Evolutionary conservation across 2,888 invertebrate species (phyloP).

Genomic region (Parascotia fuliginaria): DNA sequence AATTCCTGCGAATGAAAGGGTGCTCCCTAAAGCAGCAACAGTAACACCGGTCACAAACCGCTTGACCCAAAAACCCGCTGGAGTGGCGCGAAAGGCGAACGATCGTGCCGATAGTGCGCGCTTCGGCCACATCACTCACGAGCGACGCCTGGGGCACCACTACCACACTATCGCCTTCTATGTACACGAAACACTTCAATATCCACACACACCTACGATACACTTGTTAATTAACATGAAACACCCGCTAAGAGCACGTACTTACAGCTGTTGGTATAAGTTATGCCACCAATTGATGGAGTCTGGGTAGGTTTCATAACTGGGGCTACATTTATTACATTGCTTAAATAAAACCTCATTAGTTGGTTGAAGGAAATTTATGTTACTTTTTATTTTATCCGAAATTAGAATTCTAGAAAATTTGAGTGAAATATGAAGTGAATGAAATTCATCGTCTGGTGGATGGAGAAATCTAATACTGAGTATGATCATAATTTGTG

Average conservation of each 20-base stretch:
- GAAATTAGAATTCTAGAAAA: no score
- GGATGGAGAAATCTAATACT: no score
- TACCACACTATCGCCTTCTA: slow-evolving; percentile 17
- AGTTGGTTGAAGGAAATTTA: no score
- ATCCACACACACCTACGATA: background rate
- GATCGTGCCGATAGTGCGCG: slow-evolving; percentile 76
- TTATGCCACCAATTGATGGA: background rate
- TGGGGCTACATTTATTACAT: no score
- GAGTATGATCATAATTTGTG: no score
- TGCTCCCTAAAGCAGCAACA: slow-evolving; percentile 52
- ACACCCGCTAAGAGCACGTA: background rate
- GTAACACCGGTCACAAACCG: slow-evolving; percentile 57
- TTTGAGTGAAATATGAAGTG: no score
- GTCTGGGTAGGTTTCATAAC: no score
- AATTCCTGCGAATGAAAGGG: slow-evolving; percentile 56
- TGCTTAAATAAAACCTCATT: no score
- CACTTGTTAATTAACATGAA: slow-evolving; percentile 7
- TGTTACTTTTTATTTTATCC: no score
- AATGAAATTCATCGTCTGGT: no score
- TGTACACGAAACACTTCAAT: slow-evolving; percentile 3
- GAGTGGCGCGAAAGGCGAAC: slow-evolving; percentile 57
- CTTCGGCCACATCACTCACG: slow-evolving; percentile 33
- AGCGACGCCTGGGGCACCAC: slow-evolving; percentile 18
- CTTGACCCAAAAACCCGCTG: slow-evolving; percentile 78
- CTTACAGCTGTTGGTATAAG: background rate